Base-by-base conservation (phyloP, 1,140 invertebrate species). In the Dendrolimus kikuchii region DNA sequence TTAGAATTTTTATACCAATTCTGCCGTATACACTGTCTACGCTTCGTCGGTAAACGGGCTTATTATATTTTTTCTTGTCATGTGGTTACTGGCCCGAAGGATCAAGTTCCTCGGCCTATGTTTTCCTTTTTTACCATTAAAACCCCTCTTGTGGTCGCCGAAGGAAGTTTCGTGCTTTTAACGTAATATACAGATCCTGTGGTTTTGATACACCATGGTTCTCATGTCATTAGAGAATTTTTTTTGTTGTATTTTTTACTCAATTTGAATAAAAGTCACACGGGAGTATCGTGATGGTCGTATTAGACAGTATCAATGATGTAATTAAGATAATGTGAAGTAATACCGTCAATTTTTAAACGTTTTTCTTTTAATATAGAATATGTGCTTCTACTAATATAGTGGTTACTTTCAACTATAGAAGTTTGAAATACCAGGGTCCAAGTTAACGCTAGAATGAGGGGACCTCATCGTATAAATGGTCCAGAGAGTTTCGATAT, bases 191-290 rank as follows among this genome's bases (percentile, higher is more conserved):
- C 64, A 64, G 61, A 60, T 40, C 50, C 53, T 79, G 77, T 50
- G 77, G 79, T 79, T 77, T 62, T 54, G 63, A 65, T 68, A 72
- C 68, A 59, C 61, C 68, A 65, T 69, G 63, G 59, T 74, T 77
- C 69, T 65, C 71, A 74, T 73, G 71, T 75, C 57, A 55, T 69
- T 63, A 61, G 49, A 52, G 9, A 42, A 38, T 40, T 49, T 50
- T 51, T 58, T 62, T 62, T 62, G 62, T 61, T 50, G 36, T 49
- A 9, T 45, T 9, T 38, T 38, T 38, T 38, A 40, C 5, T 5
- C 7, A 49, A 40, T 9, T n/a, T 5, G 6, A 4, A 40, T 49
- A n/a, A 10, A n/a, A 43, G 38, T 55, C 52, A 38, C 52, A 54
- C 52, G 52, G 53, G 46, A 23, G 23, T 23, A 23, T 23, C 3